Evolutionary conservation across 2,113 vertebrate species (phyloP).

Genomic region (Nicator chloris): DNA sequence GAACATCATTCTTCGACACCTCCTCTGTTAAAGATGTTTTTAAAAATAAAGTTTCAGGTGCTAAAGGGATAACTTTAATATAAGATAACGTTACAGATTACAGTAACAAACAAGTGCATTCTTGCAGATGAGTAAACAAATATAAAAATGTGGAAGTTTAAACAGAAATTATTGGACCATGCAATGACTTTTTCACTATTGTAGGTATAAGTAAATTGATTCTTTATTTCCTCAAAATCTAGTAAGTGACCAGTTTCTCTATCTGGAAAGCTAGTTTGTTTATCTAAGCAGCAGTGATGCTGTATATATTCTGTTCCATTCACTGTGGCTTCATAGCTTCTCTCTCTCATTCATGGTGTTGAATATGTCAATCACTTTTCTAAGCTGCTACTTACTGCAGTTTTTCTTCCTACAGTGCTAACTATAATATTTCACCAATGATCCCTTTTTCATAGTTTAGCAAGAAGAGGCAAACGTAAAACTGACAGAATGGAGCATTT

Average conservation of each 20-base stretch:
- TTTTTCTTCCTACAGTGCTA: not conserved
- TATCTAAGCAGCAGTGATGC: not conserved
- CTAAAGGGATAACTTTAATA: not conserved
- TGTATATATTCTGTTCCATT: not conserved
- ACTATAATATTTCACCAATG: not conserved
- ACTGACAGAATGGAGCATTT: not conserved
- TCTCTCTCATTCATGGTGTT: not conserved
- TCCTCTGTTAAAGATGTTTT: not conserved
- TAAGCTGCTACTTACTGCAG: not conserved
- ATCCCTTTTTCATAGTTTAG: not conserved
- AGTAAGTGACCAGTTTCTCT: not conserved
- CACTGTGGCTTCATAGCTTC: not conserved
- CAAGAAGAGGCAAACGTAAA: not conserved
- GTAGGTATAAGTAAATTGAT: not conserved
- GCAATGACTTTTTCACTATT: not conserved
- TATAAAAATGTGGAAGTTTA: not conserved
- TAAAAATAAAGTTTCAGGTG: not conserved
- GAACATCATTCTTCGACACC: not conserved
- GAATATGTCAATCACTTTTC: not conserved
- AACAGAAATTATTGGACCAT: not conserved
- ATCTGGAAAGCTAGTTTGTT: not conserved
- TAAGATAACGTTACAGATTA: not conserved
- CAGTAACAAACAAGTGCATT: not conserved
- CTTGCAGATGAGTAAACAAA: not conserved
- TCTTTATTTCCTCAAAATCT: not conserved